A percentile compares a stretch with the other conserved stretches of the same genome.
These are phyloP conservation scores for Phyllopteryx taeniolatus DNA, from an alignment of 2,113 vertebrate genomes.

Conservation along the genomic window DNA sequence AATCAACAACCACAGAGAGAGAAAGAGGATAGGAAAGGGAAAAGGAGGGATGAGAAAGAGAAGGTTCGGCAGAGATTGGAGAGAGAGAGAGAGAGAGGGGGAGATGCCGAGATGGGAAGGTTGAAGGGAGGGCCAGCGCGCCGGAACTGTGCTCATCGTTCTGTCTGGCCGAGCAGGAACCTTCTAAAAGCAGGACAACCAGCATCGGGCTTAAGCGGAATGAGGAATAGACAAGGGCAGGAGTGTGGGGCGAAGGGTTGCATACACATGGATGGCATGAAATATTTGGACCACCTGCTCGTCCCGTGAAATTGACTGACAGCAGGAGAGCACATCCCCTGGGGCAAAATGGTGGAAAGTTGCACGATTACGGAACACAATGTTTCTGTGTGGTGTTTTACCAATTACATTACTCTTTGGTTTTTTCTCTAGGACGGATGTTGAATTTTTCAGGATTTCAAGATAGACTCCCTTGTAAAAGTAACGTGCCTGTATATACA, in stretches of 20 bases:
- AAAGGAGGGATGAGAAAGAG: constrained; percentile 24
- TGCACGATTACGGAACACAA: not conserved
- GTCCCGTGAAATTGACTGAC: constrained; percentile 26
- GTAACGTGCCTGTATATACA: not conserved
- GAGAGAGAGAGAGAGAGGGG: constrained; percentile 54
- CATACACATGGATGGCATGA: constrained; percentile 41
- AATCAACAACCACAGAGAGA: constrained; percentile 96
- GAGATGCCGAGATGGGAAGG: constrained; percentile 61
- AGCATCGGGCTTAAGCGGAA: constrained; percentile 37
- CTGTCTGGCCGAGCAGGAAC: constrained; percentile 84
- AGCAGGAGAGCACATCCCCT: not conserved
- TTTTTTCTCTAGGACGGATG: not conserved
- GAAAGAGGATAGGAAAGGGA: constrained; percentile 40
- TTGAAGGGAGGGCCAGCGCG: constrained; percentile 63
- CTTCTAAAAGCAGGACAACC: constrained; percentile 47
- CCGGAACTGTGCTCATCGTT: constrained; percentile 80
- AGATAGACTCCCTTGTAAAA: not conserved
- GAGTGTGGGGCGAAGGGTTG: constrained; percentile 29
- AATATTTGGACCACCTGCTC: constrained; percentile 54
- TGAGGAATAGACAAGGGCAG: constrained; percentile 32
- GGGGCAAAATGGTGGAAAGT: not conserved
- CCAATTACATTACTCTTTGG: not conserved
- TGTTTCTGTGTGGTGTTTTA: not conserved
- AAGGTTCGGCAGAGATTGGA: constrained; percentile 71
- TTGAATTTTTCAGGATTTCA: not conserved